These are phyloP conservation scores for Unio pictorum DNA, from an alignment of 2,888 invertebrate genomes.

Conservation along the genomic window DNA sequence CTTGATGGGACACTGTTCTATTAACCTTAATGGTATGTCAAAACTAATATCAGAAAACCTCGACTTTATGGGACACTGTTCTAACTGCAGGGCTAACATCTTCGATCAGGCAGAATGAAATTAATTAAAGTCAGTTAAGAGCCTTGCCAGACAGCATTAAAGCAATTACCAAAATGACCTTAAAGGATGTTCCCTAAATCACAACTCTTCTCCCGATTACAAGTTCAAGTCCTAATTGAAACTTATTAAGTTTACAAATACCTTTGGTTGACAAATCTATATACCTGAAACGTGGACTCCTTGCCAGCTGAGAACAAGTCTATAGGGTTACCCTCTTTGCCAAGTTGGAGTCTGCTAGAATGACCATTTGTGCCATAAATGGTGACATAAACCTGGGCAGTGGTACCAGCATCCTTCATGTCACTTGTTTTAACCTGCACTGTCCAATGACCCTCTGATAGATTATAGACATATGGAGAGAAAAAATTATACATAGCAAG, in stretches of 20 bases:
- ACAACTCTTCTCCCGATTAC: too few species aligned
- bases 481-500: too few species aligned
- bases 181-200: too few species aligned
- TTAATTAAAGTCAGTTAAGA: background rate
- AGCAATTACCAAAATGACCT: background rate
- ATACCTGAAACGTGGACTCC: slow-evolving; percentile 47
- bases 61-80: too few species aligned
- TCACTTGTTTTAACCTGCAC: slow-evolving; percentile 62
- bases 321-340: slow-evolving; percentile 25
- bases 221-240: too few species aligned
- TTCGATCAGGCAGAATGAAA: background rate
- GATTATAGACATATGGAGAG: background rate
- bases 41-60: too few species aligned
- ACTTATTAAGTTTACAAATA: too few species aligned
- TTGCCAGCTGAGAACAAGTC: slow-evolving; percentile 42
- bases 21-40: too few species aligned
- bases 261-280: slow-evolving; percentile 1
- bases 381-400: slow-evolving; percentile 58
- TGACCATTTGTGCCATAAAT: slow-evolving; percentile 58
- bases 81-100: too few species aligned
- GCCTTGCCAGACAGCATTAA: background rate
- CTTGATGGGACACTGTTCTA: too few species aligned
- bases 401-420: slow-evolving; percentile 54
- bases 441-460: slow-evolving; percentile 57
- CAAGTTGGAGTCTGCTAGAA: slow-evolving; percentile 50